Evolutionary conservation across 2,888 invertebrate genomes (phyloP), one percentile per base, ranked within the genome.

Genomic region (Timandra comae): DNA sequence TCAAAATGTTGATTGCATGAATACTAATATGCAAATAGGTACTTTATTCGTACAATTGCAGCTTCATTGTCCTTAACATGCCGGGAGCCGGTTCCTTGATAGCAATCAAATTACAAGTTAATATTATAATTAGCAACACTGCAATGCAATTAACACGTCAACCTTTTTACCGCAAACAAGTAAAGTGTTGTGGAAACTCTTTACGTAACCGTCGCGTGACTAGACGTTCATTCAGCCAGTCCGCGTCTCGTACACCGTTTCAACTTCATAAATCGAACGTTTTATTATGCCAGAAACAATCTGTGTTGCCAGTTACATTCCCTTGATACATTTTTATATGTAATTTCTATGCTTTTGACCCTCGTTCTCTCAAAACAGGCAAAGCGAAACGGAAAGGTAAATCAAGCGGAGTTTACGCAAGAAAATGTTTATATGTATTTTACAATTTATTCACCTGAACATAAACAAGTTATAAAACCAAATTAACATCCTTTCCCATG

Each of bases 131-230:
- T 68, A 68, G 61, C 63, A 58, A 57, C 63, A 70, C 70, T 72
- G 74, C 72, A 78, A 71, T 63, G 71, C 57, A 76, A 79, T 80
- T 78, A 81, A 66, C 70, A 67, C 74, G 71, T 72, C 75, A 69
- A 54, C 55, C 59, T 71, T 74, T 75, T 75, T 75, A 64, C 72
- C 64, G 75, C 76, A 75, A 71, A 69, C 75, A 63, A 70, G 76
- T 64, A 71, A 75, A 66, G 67, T 65, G 65, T 66, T 67, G 64
- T 65, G 65, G 66, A 67, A 75, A 77, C 68, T 60, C 46, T 65
- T 79, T 80, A 81, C 70, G 74, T 79, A 79, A 79, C 43, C 50
- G 56, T 80, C 69, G 79, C 80, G 78, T 82, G 81, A 74, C 76
- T 63, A 40, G 54, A 50, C 51, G 62, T 76, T 73, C 81, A 81